Evolutionary conservation across 1,140 invertebrate genomes (phyloP).

Genomic region (Neodiprion fabricii): DNA sequence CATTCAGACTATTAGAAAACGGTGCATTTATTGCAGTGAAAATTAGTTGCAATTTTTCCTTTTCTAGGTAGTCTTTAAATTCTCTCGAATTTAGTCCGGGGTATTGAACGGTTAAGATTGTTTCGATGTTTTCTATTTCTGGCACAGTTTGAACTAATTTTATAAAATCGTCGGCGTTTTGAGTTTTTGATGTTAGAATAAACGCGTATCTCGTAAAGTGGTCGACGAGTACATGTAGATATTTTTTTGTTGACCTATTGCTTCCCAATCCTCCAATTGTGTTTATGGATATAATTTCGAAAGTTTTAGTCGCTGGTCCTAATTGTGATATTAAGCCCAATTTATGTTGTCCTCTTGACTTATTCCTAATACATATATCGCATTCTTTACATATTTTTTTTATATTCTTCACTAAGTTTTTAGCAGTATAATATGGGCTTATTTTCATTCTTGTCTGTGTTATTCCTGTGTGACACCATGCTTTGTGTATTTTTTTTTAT

Average conservation of each 20-base stretch:
- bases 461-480: too few species aligned
- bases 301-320: not conserved
- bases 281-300: slow-evolving; percentile 18
- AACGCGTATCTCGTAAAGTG: slow-evolving; percentile 23
- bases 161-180: slow-evolving; percentile 44
- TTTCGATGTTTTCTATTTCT: slow-evolving; percentile 31
- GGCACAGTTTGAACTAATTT: slow-evolving; percentile 31
- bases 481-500: too few species aligned
- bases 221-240: slow-evolving; percentile 32
- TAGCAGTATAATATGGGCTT: too few species aligned
- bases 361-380: slow-evolving; percentile 22
- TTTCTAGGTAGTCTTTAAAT: slow-evolving; percentile 29
- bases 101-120: slow-evolving; percentile 45
- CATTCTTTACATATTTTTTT: slow-evolving; percentile 24
- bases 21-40: slow-evolving; percentile 29
- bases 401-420: too few species aligned
- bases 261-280: slow-evolving; percentile 25
- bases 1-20: slow-evolving; percentile 24
- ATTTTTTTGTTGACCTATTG: slow-evolving; percentile 18
- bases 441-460: too few species aligned
- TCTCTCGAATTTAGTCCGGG: slow-evolving; percentile 42
- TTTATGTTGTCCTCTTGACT: slow-evolving; percentile 14
- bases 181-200: slow-evolving; percentile 42
- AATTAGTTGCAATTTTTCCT: slow-evolving; percentile 20
- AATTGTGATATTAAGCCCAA: slow-evolving; percentile 26